These are phyloP conservation scores for Chlorops oryzae DNA, from an alignment of 1,140 invertebrate genomes.

Conservation along the genomic window DNA sequence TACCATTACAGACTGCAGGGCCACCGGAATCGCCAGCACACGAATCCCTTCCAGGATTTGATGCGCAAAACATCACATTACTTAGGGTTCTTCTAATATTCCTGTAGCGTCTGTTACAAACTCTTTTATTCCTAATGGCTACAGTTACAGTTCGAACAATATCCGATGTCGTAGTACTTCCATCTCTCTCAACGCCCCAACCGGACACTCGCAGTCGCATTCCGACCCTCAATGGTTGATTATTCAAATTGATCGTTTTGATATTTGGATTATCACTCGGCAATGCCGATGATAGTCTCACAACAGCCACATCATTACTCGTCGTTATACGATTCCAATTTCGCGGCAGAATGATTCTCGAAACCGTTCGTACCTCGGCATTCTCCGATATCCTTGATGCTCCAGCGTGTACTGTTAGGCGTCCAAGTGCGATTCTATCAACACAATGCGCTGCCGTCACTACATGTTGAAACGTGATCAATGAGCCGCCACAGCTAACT, in stretches of 20 bases:
- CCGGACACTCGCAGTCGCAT: conserved; percentile 34
- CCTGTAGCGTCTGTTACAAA: conserved; percentile 26
- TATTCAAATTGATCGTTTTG: conserved; percentile 27
- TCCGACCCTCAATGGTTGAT: conserved; percentile 21
- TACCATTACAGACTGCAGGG: conserved; percentile 52
- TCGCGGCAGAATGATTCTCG: conserved; percentile 29
- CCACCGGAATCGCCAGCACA: conserved; percentile 57
- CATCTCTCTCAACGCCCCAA: conserved; percentile 28
- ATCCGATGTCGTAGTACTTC: conserved; percentile 11
- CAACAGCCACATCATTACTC: conserved; percentile 30
- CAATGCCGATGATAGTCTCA: conserved; percentile 22
- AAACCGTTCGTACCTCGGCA: conserved; percentile 19
- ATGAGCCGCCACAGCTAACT: conserved; percentile 32
- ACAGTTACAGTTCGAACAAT: conserved; percentile 33
- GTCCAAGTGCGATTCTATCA: conserved; percentile 21
- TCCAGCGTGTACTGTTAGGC: conserved; percentile 27
- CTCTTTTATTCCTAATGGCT: conserved; percentile 20
- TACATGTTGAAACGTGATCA: conserved; percentile 28
- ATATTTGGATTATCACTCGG: conserved; percentile 26
- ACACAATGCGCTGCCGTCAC: conserved; percentile 37
- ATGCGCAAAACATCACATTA: conserved; percentile 36
- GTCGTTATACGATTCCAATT: conserved; percentile 26
- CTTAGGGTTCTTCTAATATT: conserved; percentile 26
- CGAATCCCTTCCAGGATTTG: conserved; percentile 32
- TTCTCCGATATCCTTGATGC: conserved; percentile 20